A percentile compares a stretch with the other conserved stretches of the same genome.
These are phyloP conservation scores for Eospalax fontanierii DNA, from an alignment of 2,797 vertebrate genomes.

Conservation along the genomic window DNA sequence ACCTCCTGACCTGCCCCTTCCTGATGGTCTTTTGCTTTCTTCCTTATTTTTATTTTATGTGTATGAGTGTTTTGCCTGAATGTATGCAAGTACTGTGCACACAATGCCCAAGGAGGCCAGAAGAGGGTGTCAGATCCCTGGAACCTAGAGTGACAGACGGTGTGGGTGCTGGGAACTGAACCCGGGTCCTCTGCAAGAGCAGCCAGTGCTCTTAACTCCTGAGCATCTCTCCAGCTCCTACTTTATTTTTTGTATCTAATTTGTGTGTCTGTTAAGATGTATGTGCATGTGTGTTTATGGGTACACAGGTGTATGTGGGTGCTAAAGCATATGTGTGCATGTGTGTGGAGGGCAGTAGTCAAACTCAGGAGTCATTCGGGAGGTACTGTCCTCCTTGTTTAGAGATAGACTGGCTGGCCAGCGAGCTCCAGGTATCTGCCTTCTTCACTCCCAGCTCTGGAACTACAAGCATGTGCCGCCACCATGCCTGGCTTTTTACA, in stretches of 20 bases:
- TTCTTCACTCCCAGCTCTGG: not conserved
- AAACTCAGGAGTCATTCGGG: not conserved
- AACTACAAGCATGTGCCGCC: not conserved
- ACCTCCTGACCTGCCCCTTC: not conserved
- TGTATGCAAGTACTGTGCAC: not conserved
- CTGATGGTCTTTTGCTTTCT: no score
- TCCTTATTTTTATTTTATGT: not conserved
- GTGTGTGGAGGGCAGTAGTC: no score
- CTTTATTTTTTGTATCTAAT: not conserved
- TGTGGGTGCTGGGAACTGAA: not conserved
- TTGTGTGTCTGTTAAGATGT: not conserved
- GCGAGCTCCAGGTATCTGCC: no score
- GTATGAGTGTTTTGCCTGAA: not conserved
- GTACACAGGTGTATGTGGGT: not conserved
- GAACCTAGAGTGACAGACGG: not conserved
- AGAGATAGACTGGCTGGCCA: not conserved
- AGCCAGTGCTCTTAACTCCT: not conserved
- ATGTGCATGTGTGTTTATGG: not conserved
- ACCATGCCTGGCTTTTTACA: fast-evolving
- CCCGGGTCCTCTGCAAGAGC: not conserved
- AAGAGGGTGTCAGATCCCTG: not conserved
- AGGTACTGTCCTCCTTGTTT: not conserved
- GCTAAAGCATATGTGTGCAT: fast-evolving
- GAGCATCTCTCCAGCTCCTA: no score
- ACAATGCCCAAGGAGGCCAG: not conserved